Conservation (phyloP, 2,113 vertebrate genomes). For the Pagrus major region DNA sequence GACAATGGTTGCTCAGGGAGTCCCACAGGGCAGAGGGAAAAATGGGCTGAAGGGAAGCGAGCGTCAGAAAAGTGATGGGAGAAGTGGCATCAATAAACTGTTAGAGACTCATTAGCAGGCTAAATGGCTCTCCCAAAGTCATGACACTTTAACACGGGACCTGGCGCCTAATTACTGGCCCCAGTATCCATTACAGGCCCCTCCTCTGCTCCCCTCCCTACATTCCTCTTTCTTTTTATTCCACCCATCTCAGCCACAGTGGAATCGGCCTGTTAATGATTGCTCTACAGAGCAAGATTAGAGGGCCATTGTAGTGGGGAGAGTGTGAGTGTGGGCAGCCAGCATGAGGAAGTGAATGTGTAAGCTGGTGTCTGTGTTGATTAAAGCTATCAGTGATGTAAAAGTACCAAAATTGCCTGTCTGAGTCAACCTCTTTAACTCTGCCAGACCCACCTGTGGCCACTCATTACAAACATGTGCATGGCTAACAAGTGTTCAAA, state of each 20-base stretch:
- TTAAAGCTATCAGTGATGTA: slow-evolving; percentile 51
- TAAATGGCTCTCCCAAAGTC: slow-evolving; percentile 87
- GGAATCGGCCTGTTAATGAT: slow-evolving; percentile 82
- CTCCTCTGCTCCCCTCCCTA: slow-evolving; percentile 53
- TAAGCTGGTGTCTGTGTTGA: slow-evolving; percentile 60
- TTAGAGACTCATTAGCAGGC: slow-evolving; percentile 86
- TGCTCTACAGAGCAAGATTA: slow-evolving; percentile 77
- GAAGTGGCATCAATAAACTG: slow-evolving; percentile 88
- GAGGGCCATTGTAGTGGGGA: slow-evolving; percentile 60
- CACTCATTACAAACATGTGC: slow-evolving; percentile 4
- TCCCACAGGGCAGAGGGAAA: slow-evolving; percentile 84
- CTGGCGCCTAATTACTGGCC: slow-evolving; percentile 86
- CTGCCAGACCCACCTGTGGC: slow-evolving; percentile 31
- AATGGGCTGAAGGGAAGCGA: slow-evolving; percentile 81
- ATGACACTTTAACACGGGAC: slow-evolving; percentile 86
- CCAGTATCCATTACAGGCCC: slow-evolving; percentile 84
- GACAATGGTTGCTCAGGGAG: slow-evolving; percentile 86
- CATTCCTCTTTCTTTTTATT: slow-evolving; percentile 70
- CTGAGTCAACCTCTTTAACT: slow-evolving; percentile 42
- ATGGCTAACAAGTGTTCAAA: neutral
- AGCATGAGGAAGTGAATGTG: slow-evolving; percentile 43
- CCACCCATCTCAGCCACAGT: slow-evolving; percentile 76
- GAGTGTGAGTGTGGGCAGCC: slow-evolving; percentile 49
- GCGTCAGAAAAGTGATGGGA: slow-evolving; percentile 84
- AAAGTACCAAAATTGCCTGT: slow-evolving; percentile 14